Conservation (phyloP, 2,888 invertebrate species). For the Athripsodes cinereus region DNA sequence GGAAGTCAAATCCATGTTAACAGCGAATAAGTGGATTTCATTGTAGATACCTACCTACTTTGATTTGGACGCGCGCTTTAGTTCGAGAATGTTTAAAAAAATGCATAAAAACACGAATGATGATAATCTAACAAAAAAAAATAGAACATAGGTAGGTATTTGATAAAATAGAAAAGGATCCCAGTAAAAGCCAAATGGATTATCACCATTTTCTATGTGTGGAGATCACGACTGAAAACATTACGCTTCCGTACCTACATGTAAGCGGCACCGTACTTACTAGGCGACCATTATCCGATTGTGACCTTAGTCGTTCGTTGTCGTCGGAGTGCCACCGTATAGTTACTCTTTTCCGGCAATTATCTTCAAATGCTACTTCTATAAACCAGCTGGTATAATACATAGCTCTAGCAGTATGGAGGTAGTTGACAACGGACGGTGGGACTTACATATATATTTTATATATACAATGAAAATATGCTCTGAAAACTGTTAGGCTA, state of each 20-base stretch:
- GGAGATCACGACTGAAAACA: not conserved
- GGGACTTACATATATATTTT: slow-evolving; percentile 16
- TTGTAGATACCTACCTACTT: no score
- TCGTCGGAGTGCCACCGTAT: slow-evolving; percentile 9
- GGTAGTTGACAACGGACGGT: slow-evolving; percentile 7
- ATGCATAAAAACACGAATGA: not conserved
- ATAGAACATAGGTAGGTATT: no score
- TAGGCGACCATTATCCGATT: slow-evolving; percentile 4
- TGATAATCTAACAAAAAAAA: not conserved
- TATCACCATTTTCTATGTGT: not conserved
- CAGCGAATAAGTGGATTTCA: no score
- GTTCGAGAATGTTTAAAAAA: not conserved
- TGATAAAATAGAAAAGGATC: no score
- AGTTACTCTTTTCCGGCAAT: slow-evolving; percentile 10
- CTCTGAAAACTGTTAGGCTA: slow-evolving; percentile 10
- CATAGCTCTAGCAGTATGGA: no score
- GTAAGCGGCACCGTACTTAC: not conserved
- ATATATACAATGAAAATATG: slow-evolving; percentile 5
- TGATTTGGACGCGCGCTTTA: no score
- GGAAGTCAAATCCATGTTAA: no score
- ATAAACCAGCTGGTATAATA: no score
- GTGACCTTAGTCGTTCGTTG: slow-evolving; percentile 8
- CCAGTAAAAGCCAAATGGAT: no score
- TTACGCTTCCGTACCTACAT: not conserved
- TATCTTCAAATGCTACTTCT: slow-evolving; percentile 9